Evolutionary conservation across 2,797 vertebrate genomes (phyloP), one percentile per base, ranked within the genome.

Genomic region (Glossophaga mutica): DNA sequence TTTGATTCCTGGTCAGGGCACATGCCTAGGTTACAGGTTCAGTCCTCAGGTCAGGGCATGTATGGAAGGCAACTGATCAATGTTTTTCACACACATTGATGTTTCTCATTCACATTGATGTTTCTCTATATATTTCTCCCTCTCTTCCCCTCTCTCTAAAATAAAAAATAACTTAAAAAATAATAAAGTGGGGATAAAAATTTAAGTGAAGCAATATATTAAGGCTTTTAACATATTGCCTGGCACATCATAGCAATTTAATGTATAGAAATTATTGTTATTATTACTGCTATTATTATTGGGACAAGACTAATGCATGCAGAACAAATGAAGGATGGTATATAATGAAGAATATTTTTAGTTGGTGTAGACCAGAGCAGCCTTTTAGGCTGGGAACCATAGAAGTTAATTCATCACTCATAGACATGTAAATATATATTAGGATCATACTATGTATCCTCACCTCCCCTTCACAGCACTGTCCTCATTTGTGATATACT

Each of bases 271-370:
- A 90, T 92, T 82, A 42, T 42, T 46, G 42, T 70, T 62, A 34
- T 65, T 73, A 34, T 65, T 78, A 32, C 42, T 42, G 59, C n/a
- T 29, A 52, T 24, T 37, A 16, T 37, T 52, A 22, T 78, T 34
- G 18, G 90, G 73, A 83, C 9, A 91, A 91, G 44, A 91, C 74
- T 50, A 86, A 86, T 29, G 71, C 15, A 59, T 76, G 57, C 42
- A n/a, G 44, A 82, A 82, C 52, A 73, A 85, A 68, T 50, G 62
- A 71, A 57, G 68, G 55, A 22, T 11, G 44, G 32, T 73, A 71
- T 74, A 46, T 73, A 86, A 89, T 89, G 62, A 78, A 78, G 34
- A 46, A 24, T 82, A 82, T 14, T 95, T 93, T 96, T 83, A 81
- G 48, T 37, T 67, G n/a, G 22, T 50, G 44, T 44, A 79, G 74